Percentiles rank a stretch among this genome's conserved stretches.
phyloP scores from a whole-genome alignment of 2,797 vertebrate genomes.

The Lateolabrax maculatus region DNA sequence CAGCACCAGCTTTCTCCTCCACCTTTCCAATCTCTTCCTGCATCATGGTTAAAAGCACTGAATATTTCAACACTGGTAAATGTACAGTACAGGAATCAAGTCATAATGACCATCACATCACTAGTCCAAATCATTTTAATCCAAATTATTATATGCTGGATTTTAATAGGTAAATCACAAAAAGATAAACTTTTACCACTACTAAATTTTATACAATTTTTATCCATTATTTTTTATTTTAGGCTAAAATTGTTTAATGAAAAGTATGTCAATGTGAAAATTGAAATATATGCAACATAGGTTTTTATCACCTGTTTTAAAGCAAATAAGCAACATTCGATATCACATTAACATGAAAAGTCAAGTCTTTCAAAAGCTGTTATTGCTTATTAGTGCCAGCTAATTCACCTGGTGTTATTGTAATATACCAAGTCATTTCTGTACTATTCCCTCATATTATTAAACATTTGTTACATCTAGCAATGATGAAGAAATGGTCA shows the following conservation, averaged over 20 bases:
- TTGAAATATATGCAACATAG: neutral
- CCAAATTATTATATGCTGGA: neutral
- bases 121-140: neutral
- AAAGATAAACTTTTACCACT: neutral
- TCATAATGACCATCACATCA: neutral
- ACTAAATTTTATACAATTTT: neutral
- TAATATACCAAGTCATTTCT: neutral
- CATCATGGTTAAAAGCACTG: conserved; percentile 10
- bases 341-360: neutral
- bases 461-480: neutral
- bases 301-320: neutral
- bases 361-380: neutral
- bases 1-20: conserved; percentile 8
- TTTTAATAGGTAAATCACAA: neutral
- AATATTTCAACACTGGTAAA: conserved; percentile 35
- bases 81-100: conserved; percentile 7
- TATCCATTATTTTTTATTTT: neutral
- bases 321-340: neutral
- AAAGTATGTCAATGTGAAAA: neutral
- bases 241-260: neutral
- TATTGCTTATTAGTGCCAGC: no score
- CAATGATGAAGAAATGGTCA: neutral
- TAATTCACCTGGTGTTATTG: neutral
- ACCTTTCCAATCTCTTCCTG: conserved; percentile 15
- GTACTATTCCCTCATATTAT: neutral